Evolutionary conservation across 2,888 invertebrate genomes (phyloP), one percentile per base, ranked within the genome.

Genomic region (Limnephilus rhombicus): DNA sequence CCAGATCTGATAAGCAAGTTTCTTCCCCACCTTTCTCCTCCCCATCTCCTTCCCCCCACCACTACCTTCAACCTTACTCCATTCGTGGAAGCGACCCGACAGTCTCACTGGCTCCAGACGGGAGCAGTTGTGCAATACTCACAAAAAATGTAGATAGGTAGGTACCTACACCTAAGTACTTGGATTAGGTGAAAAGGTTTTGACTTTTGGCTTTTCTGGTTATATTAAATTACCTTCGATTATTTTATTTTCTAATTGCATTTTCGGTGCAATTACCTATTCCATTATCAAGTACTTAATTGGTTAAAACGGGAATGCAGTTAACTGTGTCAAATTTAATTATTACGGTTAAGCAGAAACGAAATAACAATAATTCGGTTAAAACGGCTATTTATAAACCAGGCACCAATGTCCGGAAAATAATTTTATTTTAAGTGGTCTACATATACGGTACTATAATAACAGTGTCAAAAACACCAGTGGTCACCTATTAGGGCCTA

Each of bases 341-440:
- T 68, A 68, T 68, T 68, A 68, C 68, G 68, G 68, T 68, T 24
- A 68, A 68, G 24, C 68, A n/a, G 24, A 68, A 68, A 68, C 68
- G 68, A 68, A 68, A 24, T 68, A 68, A 68, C 68, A 68, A 68
- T 68, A 68, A 68, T 68, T 68, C 68, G 68, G 18, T 68, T 68
- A 68, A 68, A 68, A 68, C n/a, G n/a, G n/a, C 68, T 68, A 68
- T 68, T 68, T 68, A 68, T 68, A 68, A 68, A 68, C 68, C 68
- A 24, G 68, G 24, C 24, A 68, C 68, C 68, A 68, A 68, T 5
- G 13, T 13, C 53, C 68, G 7, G 68, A 18, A 68, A 24, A 49
- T 49, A 15, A 49, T 49, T 49, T 49, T 68, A 7, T 24, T 68
- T 15, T 68, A 68, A 9, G 24, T 24, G 68, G 68, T 68, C 68